phyloP scores from a whole-genome alignment of 2,113 vertebrate genomes.

The Gadus chalcogrammus region DNA sequence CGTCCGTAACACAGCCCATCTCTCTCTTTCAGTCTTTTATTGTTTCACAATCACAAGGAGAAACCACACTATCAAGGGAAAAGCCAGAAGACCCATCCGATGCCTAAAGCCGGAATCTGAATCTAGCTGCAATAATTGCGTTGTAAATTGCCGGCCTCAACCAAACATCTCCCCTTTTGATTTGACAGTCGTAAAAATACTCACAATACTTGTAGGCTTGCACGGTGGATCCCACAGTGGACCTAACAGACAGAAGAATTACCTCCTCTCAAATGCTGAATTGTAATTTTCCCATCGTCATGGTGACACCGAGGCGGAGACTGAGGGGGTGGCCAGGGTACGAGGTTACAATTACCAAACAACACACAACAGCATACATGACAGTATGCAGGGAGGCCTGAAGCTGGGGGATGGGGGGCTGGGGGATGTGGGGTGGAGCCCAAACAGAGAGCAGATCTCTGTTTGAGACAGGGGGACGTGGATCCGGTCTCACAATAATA shows the following conservation, averaged over 20 bases:
- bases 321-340: constrained; percentile 37
- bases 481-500: constrained; percentile 20
- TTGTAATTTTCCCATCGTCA: constrained; percentile 57
- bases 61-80: too few species aligned
- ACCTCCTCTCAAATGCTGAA: constrained; percentile 23
- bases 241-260: constrained; percentile 38
- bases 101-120: constrained; percentile 12
- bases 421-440: not conserved
- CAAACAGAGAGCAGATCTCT: not conserved
- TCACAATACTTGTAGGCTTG: not conserved
- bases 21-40: too few species aligned
- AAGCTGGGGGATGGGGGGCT: not conserved
- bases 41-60: too few species aligned
- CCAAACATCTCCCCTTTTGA: constrained; percentile 7
- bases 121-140: constrained; percentile 24
- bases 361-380: constrained; percentile 28
- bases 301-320: constrained; percentile 52
- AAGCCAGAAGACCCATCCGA: not conserved
- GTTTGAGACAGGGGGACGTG: constrained; percentile 14
- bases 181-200: constrained; percentile 34
- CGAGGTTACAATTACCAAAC: constrained; percentile 42
- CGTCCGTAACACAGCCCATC: too few species aligned
- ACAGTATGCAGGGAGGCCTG: constrained; percentile 21
- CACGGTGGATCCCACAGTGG: constrained; percentile 26
- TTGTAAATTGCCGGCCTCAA: constrained; percentile 35